phyloP scores from a whole-genome alignment of 2,888 invertebrate genomes.

The Drosophila austrosaltans region DNA sequence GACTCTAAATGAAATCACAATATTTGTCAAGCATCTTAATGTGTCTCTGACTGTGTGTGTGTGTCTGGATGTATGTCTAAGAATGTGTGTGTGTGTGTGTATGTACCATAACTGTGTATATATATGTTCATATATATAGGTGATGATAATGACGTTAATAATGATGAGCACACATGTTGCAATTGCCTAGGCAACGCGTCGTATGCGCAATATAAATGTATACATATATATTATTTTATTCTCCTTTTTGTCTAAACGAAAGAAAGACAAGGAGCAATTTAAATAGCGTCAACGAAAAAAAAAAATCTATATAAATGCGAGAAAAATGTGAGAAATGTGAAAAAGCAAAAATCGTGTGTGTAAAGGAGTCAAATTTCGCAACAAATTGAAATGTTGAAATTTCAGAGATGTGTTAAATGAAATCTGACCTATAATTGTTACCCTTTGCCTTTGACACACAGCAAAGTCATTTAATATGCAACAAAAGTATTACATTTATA shows the following conservation, averaged over 20 bases:
- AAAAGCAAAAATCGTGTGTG: background rate
- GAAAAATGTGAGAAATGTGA: too few species aligned
- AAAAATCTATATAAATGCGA: too few species aligned
- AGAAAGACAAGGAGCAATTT: background rate
- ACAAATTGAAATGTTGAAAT: background rate
- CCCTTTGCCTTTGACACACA: background rate
- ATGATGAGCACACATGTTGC: background rate
- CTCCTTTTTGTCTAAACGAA: background rate
- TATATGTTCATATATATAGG: background rate
- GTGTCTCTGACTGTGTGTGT: slow-evolving; percentile 1
- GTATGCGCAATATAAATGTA: slow-evolving; percentile 32
- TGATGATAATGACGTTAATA: slow-evolving; percentile 11
- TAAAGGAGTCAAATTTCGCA: background rate
- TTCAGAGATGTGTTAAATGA: background rate
- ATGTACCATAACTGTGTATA: too few species aligned
- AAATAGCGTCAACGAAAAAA: background rate
- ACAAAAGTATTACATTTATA: too few species aligned
- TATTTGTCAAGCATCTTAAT: slow-evolving; percentile 49
- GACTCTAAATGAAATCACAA: slow-evolving; percentile 58
- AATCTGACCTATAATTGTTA: background rate
- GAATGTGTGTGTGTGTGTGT: too few species aligned
- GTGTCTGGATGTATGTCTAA: too few species aligned
- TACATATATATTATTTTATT: slow-evolving; percentile 13
- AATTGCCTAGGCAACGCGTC: slow-evolving; percentile 20
- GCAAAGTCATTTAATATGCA: background rate